Evolutionary conservation across 2,888 invertebrate genomes (phyloP), one percentile per base, ranked within the genome.

Genomic region (Eupithecia subfuscata): DNA sequence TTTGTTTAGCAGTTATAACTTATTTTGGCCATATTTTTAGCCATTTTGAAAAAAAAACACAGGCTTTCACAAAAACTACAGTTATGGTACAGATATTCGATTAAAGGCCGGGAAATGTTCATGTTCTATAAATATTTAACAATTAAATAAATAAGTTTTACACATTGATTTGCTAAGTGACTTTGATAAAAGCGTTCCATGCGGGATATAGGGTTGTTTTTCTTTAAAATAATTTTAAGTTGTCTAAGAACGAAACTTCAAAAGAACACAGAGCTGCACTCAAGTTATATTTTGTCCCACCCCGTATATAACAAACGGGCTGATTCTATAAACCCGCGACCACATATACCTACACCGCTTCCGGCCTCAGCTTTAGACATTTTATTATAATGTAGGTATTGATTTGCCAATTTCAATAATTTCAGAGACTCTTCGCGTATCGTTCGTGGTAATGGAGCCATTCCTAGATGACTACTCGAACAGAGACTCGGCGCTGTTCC

Each of bases 381-480:
- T 60, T 56, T 12, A n/a, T 6, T 60, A 60, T 14, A 60, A 5
- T 25, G 14, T 60, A 60, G 12, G 5, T 60, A 60, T 25, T 60
- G 5, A 60, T 14, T 12, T 11, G 22, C n/a, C 11, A 56, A 22
- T 60, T 60, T 60, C 12, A 60, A 25, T 48, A 14, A 25, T 91
- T 91, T n/a, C 91, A 94, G 94, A 92, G 76, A 94, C 93, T 2
- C 88, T 95, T 0, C 90, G 92, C 2, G 94, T 95, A 14, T 91
- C 96, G 0, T 93, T 97, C 84, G 96, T 95, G 52, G 95, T 96
- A 30, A 90, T 95, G 84, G 96, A 97, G 84, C 96, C 96, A 0
- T 97, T 96, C 87, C 88, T 89, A 16, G 84, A 85, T 0, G 95
- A 94, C 56, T 96, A 96, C 86, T 94, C 93, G 34, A 95, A 97